Base-by-base conservation (phyloP, 2,888 invertebrate species). In the Phymatocera aterrima region DNA sequence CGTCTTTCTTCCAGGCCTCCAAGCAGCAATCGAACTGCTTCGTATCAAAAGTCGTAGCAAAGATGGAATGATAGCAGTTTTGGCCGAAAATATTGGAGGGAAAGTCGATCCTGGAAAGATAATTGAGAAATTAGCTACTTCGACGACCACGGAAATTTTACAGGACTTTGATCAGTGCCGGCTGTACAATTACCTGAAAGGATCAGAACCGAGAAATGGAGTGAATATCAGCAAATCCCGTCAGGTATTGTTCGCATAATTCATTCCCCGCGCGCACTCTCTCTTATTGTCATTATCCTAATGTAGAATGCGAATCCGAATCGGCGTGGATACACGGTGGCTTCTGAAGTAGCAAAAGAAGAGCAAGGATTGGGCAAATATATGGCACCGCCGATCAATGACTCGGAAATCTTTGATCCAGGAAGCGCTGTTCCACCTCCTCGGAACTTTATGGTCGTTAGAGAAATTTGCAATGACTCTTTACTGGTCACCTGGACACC, bases 1-100 rank as follows among this genome's bases (percentile, higher is more conserved):
- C 21, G 12, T 43, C 8, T 24, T 10, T 43, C 34, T 34, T 31
- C 78, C 43, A 85, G 83, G 80, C 37, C 31, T 84, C 4, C 61
- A 43, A 31, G 64, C 81, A 8, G 80, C 83, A 2, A 61, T 84
- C 12, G 77, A 81, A 48, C 61, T 81, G n/a, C 80, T 85, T 21
- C 82, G 78, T 74, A 74, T 70, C 15, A 83, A 83, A 64, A 84
- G 82, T 79, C 81, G 80, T 37, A 80, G 75, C 34, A 83, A 83
- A 60, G 81, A 84, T 6, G 80, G 81, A 21, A 82, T 84, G 80
- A 84, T 84, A 34, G 80, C 82, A 1, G 78, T 80, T 8, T 78
- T 84, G 31, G 83, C 82, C 6, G 79, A 78, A 24, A 82, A 79
- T 61, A 72, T 85, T n/a, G 80, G 77, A 48, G 81, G 81, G 46